Evolutionary conservation across 1,140 invertebrate genomes (phyloP).

Genomic region (Sesamia nonagrioides): DNA sequence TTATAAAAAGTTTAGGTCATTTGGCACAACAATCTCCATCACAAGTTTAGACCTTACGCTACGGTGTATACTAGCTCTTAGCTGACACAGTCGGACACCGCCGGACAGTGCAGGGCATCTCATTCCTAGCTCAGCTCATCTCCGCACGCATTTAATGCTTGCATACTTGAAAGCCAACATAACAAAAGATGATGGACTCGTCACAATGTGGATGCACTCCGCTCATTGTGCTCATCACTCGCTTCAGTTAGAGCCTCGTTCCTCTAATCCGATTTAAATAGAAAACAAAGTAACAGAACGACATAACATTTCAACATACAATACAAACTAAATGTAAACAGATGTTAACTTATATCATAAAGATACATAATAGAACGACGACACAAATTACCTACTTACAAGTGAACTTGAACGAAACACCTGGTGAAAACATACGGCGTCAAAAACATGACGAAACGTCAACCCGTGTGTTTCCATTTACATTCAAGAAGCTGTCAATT

Average conservation of each 20-base stretch:
- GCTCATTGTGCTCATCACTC: not conserved
- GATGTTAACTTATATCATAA: constrained; percentile 19
- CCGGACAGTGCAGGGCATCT: not conserved
- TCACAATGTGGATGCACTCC: no score
- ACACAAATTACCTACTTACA: constrained; percentile 16
- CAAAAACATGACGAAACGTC: constrained; percentile 3
- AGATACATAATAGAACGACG: constrained; percentile 1
- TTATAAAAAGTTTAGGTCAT: constrained; percentile 47
- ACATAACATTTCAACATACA: not conserved
- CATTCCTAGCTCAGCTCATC: constrained; percentile 1
- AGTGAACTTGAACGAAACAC: constrained; percentile 16
- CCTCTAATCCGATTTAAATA: constrained; percentile 17
- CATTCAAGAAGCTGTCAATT: constrained; percentile 51
- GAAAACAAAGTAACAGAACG: not conserved
- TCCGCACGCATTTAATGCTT: constrained; percentile 38
- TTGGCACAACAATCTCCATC: constrained; percentile 43
- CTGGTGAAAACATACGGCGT: constrained; percentile 3
- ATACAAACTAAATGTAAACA: constrained; percentile 24
- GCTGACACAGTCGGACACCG: constrained; percentile 26
- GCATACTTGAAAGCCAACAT: constrained; percentile 8
- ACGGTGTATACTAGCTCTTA: constrained; percentile 43
- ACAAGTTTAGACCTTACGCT: constrained; percentile 43
- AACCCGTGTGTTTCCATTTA: not conserved
- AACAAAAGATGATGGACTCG: not conserved
- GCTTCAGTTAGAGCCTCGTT: not conserved